Evolutionary conservation across 2,113 vertebrate genomes (phyloP), one percentile per base, ranked within the genome.

Genomic region (Apaloderma vittatum): DNA sequence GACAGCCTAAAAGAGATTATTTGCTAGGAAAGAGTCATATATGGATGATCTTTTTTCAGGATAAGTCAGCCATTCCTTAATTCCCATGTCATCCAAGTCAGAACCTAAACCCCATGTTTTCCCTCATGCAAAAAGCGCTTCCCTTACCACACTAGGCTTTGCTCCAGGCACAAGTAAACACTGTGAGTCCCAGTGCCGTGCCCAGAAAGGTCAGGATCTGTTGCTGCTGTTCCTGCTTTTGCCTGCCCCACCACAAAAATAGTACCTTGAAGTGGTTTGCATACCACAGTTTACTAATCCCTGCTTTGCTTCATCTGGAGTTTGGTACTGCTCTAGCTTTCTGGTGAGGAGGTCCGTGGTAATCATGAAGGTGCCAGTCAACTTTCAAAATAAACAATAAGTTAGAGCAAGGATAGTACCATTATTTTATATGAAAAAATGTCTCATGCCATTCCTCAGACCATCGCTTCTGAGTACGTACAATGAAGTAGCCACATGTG

Each of bases 151-250:
- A 6, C 37, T 46, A 32, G 72, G n/a, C 83, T 92, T 96, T 91
- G 91, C 94, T 93, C 52, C 91, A 93, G 95, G 93, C 89, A 68
- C 80, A 97, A 94, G 94, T 89, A 91, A 93, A 94, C 83, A 91
- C 57, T 80, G 52, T 84, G 93, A 91, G 77, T 61, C 86, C 76
- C 32, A 81, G 52, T 67, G 36, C 68, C 22, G 52, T 81, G 86
- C 91, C 80, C 83, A 40, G 80, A 89, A 93, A 94, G 86, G 94
- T 96, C 16, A 40, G 73, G 61, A 86, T 77, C 59, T 86, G 24
- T 71, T 88, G 75, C 71, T 86, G 62, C 62, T 95, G 71, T 72
- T 95, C 49, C 88, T 0, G 1, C 76, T 81, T 93, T 70, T 67
- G 83, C 73, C 55, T 81, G 83, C 43, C 55, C 68, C 4, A 0